Evolutionary conservation across 2,113 vertebrate genomes (phyloP).

Genomic region (Eurypyga helias): DNA sequence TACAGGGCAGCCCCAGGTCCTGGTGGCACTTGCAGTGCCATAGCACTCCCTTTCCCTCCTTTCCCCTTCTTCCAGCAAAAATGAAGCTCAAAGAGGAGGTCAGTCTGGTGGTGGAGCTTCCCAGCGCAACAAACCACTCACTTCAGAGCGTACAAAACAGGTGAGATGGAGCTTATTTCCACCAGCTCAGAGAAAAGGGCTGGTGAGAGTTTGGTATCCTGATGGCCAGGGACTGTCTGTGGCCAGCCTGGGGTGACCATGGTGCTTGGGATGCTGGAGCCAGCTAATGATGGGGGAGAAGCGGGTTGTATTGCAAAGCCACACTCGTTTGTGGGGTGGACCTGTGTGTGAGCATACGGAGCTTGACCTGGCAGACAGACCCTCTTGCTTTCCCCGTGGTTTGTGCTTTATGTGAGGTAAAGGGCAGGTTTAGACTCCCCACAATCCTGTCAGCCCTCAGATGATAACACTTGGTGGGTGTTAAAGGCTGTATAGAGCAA

Average conservation of each 20-base stretch:
- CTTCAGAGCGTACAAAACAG: not conserved
- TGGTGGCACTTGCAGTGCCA: not conserved
- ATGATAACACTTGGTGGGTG: not conserved
- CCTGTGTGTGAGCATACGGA: not conserved
- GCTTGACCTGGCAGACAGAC: not conserved
- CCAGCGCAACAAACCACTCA: not conserved
- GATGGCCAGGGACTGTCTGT: not conserved
- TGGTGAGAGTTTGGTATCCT: not conserved
- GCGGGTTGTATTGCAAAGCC: not conserved
- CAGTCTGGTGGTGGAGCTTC: not conserved
- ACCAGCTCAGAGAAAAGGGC: not conserved
- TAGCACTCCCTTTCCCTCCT: not conserved
- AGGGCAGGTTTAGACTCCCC: not conserved
- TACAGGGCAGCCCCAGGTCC: not conserved
- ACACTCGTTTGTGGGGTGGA: not conserved
- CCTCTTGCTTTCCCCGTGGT: not conserved
- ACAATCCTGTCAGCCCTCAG: not conserved
- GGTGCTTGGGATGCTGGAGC: not conserved
- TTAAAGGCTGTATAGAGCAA: not conserved
- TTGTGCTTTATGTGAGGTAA: not conserved
- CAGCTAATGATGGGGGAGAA: not conserved
- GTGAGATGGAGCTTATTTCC: not conserved
- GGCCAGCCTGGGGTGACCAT: not conserved
- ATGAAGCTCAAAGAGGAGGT: conserved; percentile 55
- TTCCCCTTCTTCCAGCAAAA: conserved; percentile 50